Conservation (phyloP, 2,113 vertebrate genomes). For the Daboia siamensis region DNA sequence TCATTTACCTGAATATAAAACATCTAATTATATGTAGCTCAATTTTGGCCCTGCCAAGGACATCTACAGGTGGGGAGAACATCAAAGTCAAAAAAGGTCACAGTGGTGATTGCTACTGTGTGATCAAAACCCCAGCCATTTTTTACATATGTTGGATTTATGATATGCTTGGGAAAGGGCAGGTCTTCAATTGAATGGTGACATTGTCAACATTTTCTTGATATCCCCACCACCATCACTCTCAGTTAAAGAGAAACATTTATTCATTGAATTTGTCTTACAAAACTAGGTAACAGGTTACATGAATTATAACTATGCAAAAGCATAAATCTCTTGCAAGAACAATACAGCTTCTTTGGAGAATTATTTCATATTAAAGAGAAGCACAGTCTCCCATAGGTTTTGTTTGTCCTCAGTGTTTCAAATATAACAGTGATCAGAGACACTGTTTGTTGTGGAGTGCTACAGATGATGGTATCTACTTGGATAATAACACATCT, state of each 20-base stretch:
- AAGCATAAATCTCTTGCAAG: not conserved
- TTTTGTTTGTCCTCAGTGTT: not conserved
- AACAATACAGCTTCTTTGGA: not conserved
- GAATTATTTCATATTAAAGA: constrained; percentile 3
- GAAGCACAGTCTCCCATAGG: not conserved
- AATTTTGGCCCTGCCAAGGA: not conserved
- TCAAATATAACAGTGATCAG: not conserved
- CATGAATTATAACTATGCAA: not conserved
- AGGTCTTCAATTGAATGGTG: not conserved
- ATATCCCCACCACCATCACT: not conserved
- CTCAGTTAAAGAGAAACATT: not conserved
- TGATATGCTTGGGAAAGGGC: not conserved
- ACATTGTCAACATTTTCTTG: not conserved
- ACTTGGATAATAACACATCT: not conserved
- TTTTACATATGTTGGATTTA: not conserved
- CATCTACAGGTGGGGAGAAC: not conserved
- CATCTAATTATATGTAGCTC: not conserved
- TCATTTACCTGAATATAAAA: not conserved
- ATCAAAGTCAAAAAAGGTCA: not conserved
- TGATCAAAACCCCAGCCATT: not conserved
- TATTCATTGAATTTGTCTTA: not conserved
- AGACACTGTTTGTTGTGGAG: not conserved
- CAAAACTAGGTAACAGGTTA: not conserved
- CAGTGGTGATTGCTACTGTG: not conserved
- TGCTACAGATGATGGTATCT: not conserved